Evolutionary conservation across 1,140 invertebrate genomes (phyloP).

Genomic region (Camponotus floridanus): DNA sequence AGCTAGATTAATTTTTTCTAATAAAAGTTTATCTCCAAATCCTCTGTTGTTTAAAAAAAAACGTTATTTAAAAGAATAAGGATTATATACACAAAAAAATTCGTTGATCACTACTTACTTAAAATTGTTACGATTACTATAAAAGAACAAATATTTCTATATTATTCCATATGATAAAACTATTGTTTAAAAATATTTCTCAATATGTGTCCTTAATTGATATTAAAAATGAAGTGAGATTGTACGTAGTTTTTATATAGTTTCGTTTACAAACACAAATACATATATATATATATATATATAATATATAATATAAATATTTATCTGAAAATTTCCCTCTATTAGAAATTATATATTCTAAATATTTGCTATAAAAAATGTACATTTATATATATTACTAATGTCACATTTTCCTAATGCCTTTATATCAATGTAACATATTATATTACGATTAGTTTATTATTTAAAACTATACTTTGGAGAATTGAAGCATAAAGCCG

Average conservation of each 20-base stretch:
- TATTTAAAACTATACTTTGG: slow-evolving; percentile 42
- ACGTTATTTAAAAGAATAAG: neutral
- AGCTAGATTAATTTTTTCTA: neutral
- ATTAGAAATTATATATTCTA: neutral
- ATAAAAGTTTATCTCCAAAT: neutral
- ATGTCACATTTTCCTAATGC: neutral
- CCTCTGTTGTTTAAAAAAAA: neutral
- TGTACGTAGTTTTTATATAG: too few relatives aligned
- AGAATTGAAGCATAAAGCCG: neutral
- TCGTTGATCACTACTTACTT: neutral
- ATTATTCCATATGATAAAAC: neutral
- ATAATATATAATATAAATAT: neutral
- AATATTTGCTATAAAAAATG: neutral
- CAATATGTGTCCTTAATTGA: neutral
- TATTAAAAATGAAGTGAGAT: too few relatives aligned
- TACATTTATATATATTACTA: neutral
- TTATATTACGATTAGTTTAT: neutral
- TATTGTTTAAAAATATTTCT: neutral
- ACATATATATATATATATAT: too few relatives aligned
- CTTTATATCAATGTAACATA: neutral
- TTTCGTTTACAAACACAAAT: neutral
- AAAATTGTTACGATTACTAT: neutral
- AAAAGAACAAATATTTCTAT: neutral
- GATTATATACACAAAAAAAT: neutral
- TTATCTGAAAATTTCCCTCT: neutral